These are phyloP conservation scores for Hoplostethus mediterraneus DNA, from an alignment of 2,797 vertebrate genomes.

Conservation along the genomic window DNA sequence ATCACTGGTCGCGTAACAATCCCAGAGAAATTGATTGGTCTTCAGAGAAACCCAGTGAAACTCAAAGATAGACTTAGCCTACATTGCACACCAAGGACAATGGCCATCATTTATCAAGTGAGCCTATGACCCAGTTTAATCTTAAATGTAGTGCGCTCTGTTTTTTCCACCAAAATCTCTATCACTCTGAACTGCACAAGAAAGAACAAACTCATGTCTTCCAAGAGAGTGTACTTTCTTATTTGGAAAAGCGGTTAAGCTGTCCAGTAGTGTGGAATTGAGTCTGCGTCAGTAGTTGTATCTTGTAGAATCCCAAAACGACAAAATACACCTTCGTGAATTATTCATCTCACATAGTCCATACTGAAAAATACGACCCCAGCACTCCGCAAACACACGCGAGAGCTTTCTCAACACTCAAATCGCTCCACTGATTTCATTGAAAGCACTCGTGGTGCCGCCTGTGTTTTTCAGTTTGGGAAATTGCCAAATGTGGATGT, in stretches of 20 bases:
- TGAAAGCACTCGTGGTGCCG: background rate
- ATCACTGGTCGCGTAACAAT: constrained; percentile 29
- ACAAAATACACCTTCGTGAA: constrained; percentile 34
- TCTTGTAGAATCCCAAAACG: constrained; percentile 32
- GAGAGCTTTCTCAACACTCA: background rate
- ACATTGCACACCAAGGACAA: constrained; percentile 3
- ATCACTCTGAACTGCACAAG: constrained; percentile 20
- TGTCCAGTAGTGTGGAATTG: constrained; percentile 24
- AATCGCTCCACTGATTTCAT: background rate
- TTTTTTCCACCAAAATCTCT: constrained; percentile 1
- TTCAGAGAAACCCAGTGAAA: constrained; percentile 44
- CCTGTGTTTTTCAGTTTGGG: background rate
- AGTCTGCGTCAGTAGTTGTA: constrained; percentile 38
- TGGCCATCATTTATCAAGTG: constrained; percentile 15
- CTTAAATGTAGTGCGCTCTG: background rate
- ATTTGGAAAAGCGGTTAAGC: constrained; percentile 20
- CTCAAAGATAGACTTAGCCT: constrained; percentile 2
- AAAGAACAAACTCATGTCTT: constrained; percentile 11
- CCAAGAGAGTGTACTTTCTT: background rate
- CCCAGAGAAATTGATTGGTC: constrained; percentile 46
- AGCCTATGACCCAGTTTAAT: constrained; percentile 11
- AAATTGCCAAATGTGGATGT: background rate
- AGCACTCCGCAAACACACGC: background rate
- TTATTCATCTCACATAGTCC: constrained; percentile 43
- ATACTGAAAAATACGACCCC: background rate